phyloP scores from a whole-genome alignment of 2,797 vertebrate species.

The Urocyon cinereoargenteus region DNA sequence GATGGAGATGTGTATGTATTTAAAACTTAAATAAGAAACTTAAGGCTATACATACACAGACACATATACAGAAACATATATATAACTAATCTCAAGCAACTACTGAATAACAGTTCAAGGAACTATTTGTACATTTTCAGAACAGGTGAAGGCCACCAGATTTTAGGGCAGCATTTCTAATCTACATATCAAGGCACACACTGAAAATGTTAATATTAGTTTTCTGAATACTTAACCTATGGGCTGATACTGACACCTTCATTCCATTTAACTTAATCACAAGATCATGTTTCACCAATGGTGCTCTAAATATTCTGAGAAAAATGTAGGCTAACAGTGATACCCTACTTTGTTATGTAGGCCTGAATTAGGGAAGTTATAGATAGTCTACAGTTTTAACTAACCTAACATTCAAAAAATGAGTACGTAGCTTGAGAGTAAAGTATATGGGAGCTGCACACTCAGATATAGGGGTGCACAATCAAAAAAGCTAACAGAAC shows the following conservation, averaged over 20 bases:
- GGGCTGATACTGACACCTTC: not conserved
- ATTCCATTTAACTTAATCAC: conserved; percentile 28
- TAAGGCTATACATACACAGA: not conserved
- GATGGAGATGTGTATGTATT: not conserved
- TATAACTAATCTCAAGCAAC: not conserved
- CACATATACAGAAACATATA: not conserved
- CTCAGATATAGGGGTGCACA: not conserved
- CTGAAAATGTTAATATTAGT: conserved; percentile 50
- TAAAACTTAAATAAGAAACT: conserved; percentile 15
- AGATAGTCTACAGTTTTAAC: conserved; percentile 55
- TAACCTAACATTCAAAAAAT: conserved; percentile 38
- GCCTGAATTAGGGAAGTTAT: not conserved
- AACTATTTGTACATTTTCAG: conserved; percentile 42
- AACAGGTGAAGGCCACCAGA: conserved; percentile 35
- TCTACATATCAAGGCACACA: conserved; percentile 37
- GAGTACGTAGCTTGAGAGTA: conserved; percentile 19
- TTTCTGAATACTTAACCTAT: conserved; percentile 55
- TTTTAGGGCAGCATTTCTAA: conserved; percentile 40
- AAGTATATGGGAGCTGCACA: not conserved
- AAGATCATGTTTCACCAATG: not conserved
- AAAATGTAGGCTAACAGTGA: conserved; percentile 4
- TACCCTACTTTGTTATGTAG: conserved; percentile 2
- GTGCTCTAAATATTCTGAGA: conserved; percentile 42
- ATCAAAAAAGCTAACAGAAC: not conserved
- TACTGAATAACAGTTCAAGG: conserved; percentile 20